Conservation (phyloP, 2,113 vertebrate genomes). For the Chroicocephalus ridibundus region DNA sequence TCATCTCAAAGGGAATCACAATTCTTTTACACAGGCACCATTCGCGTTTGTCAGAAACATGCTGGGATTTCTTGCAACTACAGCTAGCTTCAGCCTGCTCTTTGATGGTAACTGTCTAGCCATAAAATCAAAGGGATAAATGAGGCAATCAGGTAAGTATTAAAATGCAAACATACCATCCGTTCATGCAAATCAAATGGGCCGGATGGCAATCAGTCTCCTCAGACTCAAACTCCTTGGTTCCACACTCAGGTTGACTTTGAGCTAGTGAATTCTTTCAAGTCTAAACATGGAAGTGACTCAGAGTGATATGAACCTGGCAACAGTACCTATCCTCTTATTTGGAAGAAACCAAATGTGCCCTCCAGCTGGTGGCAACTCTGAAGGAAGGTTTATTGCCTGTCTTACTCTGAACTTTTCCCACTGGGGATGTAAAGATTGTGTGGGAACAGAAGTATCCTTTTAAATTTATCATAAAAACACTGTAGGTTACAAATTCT, state of each 20-base stretch:
- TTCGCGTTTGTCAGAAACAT: neutral
- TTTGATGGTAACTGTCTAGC: neutral
- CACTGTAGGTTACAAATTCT: neutral
- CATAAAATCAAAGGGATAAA: neutral
- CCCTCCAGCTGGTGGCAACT: neutral
- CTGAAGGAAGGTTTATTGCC: neutral
- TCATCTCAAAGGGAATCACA: neutral
- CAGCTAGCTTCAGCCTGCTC: neutral
- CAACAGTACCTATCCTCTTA: neutral
- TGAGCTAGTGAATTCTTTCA: neutral
- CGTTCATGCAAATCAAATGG: neutral
- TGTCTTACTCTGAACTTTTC: neutral
- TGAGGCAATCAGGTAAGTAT: neutral
- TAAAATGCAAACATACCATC: neutral
- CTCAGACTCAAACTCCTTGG: neutral
- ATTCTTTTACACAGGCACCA: neutral
- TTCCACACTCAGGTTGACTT: neutral
- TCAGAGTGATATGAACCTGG: neutral
- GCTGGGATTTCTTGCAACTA: neutral
- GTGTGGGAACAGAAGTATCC: neutral
- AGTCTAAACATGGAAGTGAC: neutral
- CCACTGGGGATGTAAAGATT: neutral
- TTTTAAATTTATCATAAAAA: neutral
- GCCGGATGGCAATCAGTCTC: neutral
- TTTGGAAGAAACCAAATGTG: neutral